Evolutionary conservation across 2,888 invertebrate species (phyloP), one percentile per base, ranked within the genome.

Genomic region (Tuberolachnus salignus): DNA sequence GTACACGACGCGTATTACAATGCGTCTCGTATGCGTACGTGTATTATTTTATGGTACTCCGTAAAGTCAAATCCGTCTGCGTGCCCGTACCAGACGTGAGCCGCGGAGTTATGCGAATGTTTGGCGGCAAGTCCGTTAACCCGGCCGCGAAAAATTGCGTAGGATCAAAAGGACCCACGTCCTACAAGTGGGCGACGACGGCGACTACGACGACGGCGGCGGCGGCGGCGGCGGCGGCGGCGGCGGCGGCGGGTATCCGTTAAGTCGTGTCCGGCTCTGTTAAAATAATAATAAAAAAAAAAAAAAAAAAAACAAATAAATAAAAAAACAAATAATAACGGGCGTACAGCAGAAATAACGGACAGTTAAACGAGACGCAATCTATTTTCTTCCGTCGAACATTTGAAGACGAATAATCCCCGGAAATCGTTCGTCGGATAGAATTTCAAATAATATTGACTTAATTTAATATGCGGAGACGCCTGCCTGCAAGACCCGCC

Each of bases 61-160:
- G 26, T 10, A 10, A 14, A 26, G 16, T 14, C 34, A 34, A 6
- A 34, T 34, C 34, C 10, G 16, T 16, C 16, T 9, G 26, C 23
- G 16, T 34, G 23, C 14, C 57, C 8, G 57, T n/a, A n/a, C n/a
- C n/a, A 59, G 23, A 26, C 34, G 6, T 6, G 34, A 6, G 34
- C 34, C n/a, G 3, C n/a, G 10, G 1, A n/a, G 34, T 42, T 11
- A 19, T 63, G 19, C 53, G 42, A 6, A 61, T 63, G 34, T 73
- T 73, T 63, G 63, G 51, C 73, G 21, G 26, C 34, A 49, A 63
- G 73, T 73, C 51, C 73, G 73, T 73, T 73, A 63, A 73, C 63
- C 73, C 11, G 73, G 16, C 44, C 42, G 21, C 51, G 34, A 34
- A 73, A 73, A 73, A 51, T 49, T 16, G 73, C 73, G 73, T 73